Evolutionary conservation across 2,888 invertebrate species (phyloP).

Genomic region (Gerris lacustris): DNA sequence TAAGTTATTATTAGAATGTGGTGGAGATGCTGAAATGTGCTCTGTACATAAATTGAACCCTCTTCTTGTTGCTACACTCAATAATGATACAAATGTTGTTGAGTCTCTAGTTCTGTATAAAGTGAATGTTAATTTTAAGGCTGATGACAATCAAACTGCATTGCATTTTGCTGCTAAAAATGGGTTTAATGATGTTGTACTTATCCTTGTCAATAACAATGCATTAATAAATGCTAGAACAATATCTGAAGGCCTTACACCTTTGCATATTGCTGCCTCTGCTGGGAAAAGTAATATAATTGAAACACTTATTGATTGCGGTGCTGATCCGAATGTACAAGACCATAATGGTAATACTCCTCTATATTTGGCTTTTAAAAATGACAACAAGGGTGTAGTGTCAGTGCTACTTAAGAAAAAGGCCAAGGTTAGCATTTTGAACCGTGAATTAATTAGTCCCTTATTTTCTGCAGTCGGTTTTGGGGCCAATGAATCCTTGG

Average conservation of each 20-base stretch:
- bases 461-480: constrained; percentile 25
- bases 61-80: too few relatives aligned
- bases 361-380: constrained; percentile 17
- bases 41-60: too few relatives aligned
- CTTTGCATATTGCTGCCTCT: constrained; percentile 18
- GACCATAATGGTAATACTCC: constrained; percentile 18
- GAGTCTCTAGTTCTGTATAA: too few relatives aligned
- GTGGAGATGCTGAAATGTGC: too few relatives aligned
- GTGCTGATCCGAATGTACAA: constrained; percentile 17
- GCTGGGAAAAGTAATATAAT: constrained; percentile 18
- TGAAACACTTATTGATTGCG: constrained; percentile 18
- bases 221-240: too few relatives aligned
- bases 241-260: constrained; percentile 12
- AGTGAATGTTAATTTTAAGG: too few relatives aligned
- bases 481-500: constrained; percentile 20
- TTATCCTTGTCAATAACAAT: too few relatives aligned
- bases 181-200: too few relatives aligned
- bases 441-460: constrained; percentile 22
- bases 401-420: constrained; percentile 12
- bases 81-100: too few relatives aligned
- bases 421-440: constrained; percentile 18
- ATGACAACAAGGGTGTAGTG: constrained; percentile 13
- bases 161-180: too few relatives aligned
- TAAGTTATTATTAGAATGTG: too few relatives aligned
- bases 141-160: too few relatives aligned